Evolutionary conservation across 2,797 vertebrate genomes (phyloP), one percentile per base, ranked within the genome.

Genomic region (Bovichtus diacanthus): DNA sequence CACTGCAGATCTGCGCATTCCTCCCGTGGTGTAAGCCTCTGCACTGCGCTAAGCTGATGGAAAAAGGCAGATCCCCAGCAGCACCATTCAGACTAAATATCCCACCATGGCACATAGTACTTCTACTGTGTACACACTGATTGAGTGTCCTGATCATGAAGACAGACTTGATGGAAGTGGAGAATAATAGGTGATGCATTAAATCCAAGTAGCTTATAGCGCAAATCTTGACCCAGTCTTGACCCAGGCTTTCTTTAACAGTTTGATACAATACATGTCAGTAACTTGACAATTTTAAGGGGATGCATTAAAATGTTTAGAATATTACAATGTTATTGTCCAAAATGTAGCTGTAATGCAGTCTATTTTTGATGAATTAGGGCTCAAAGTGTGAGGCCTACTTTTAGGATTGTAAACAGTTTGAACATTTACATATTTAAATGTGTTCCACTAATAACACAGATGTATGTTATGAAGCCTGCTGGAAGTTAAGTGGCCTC

Each of bases 1-100:
- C 86, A 90, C 89, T 94, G 90, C 90, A 78, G 92, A 80, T 90
- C 77, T 80, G 77, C 47, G 44, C 78, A 87, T 72, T 89, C 86
- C 81, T 87, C 77, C 77, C 38, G 49, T 47, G 64, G 80, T 64
- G 53, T 83, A 85, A 90, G 81, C 83, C 88, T 83, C 90, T 78
- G 92, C 90, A 92, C 81, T 92, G 91, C 85, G 87, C 86, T 82
- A 88, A 76, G 74, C 82, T 74, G 85, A 70, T 49, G 85, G 85
- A 73, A 78, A 72, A 64, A 67, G 62, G 59, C 63, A 56, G 70
- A 76, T 55, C 74, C 76, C 76, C 78, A 55, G 82, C 65, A 43
- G n/a, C n/a, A n/a, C 21, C 44, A 10, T 59, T 69, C 70, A 56
- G 61, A 34, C 62, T 49, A 55, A 62, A 76, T 61, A 73, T 67